Evolutionary conservation across 2,797 vertebrate genomes (phyloP).

Genomic region (Echiichthys vipera): DNA sequence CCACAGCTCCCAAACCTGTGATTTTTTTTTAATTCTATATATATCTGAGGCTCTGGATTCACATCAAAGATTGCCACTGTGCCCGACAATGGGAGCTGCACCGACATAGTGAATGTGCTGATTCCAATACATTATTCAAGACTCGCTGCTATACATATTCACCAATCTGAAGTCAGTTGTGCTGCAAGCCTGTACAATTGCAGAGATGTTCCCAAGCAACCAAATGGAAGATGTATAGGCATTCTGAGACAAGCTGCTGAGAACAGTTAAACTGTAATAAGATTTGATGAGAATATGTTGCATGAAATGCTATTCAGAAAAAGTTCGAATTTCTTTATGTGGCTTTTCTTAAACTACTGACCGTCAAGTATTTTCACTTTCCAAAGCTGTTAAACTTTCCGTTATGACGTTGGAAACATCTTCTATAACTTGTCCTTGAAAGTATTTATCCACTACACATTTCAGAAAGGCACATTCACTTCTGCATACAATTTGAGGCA

Average conservation of each 20-base stretch:
- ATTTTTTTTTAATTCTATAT: conserved; percentile 30
- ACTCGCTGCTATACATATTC: conserved; percentile 68
- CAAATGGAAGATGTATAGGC: conserved; percentile 50
- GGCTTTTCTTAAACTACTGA: conserved; percentile 28
- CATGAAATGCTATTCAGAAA: conserved; percentile 34
- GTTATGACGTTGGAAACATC: conserved; percentile 16
- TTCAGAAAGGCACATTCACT: conserved; percentile 3
- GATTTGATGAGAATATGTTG: conserved; percentile 27
- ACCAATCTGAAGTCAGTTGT: conserved; percentile 67
- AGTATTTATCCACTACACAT: conserved; percentile 29
- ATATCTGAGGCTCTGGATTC: conserved; percentile 64
- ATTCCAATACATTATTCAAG: conserved; percentile 77
- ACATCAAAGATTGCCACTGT: conserved; percentile 73
- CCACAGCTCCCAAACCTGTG: conserved; percentile 49
- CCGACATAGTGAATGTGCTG: conserved; percentile 37
- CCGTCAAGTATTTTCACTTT: conserved; percentile 55
- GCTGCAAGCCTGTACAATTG: conserved; percentile 49
- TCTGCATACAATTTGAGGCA: not conserved
- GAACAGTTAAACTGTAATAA: conserved; percentile 35
- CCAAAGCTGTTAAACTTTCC: conserved; percentile 38
- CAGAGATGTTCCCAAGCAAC: conserved; percentile 56
- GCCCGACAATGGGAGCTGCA: conserved; percentile 49
- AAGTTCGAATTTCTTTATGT: not conserved
- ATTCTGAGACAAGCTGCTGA: conserved; percentile 19
- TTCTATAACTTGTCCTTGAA: conserved; percentile 41